Conservation (phyloP, 1,140 invertebrate species). For the Dendrolimus kikuchii region DNA sequence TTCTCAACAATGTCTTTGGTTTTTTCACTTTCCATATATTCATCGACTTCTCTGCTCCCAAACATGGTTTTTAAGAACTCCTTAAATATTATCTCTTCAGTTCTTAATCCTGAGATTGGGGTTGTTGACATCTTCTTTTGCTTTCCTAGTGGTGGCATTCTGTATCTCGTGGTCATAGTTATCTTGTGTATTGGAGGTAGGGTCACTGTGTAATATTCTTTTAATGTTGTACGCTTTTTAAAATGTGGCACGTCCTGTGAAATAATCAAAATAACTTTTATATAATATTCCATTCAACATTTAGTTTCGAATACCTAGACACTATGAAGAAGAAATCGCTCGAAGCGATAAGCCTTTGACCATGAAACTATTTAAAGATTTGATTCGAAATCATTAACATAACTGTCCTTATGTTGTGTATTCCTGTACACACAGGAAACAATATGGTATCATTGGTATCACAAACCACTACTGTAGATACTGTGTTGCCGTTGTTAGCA, state of each 20-base stretch:
- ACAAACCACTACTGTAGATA: no score
- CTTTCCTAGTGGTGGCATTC: neutral
- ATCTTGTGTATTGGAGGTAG: neutral
- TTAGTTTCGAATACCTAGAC: no score
- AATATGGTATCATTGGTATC: no score
- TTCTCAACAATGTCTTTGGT: constrained; percentile 1
- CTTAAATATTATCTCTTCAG: constrained; percentile 26
- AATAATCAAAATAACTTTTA: constrained; percentile 6
- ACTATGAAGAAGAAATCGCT: no score
- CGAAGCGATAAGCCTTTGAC: no score
- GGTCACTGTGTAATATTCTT: constrained; percentile 11
- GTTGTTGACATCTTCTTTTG: no score
- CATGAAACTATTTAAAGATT: no score
- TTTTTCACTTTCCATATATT: constrained; percentile 20
- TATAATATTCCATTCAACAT: no score
- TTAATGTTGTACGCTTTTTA: constrained; percentile 23
- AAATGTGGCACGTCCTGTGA: constrained; percentile 24
- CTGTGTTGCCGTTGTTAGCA: no score
- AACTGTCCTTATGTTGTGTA: no score
- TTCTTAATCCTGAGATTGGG: constrained; percentile 18
- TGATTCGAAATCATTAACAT: no score
- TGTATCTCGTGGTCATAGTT: constrained; percentile 9
- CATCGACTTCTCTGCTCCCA: constrained; percentile 24
- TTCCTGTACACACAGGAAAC: no score
- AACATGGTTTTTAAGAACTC: constrained; percentile 40